phyloP scores from a whole-genome alignment of 2,113 vertebrate genomes.

The Chitala chitala region DNA sequence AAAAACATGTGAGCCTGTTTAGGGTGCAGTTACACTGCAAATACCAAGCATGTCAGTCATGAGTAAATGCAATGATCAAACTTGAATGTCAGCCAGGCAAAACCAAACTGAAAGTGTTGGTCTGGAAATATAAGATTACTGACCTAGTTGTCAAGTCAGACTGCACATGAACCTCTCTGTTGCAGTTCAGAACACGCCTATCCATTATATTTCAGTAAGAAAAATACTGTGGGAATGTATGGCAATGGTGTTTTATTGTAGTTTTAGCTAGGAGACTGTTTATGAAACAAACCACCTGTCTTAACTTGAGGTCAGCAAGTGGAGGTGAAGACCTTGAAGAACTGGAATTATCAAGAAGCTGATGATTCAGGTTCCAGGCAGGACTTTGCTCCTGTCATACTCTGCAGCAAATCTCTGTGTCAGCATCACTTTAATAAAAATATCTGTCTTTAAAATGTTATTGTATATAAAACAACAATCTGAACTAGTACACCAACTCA shows the following conservation, averaged over 20 bases:
- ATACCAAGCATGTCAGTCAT: not conserved
- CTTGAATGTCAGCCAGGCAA: conserved; percentile 3
- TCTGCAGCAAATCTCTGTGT: not conserved
- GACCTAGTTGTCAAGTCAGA: not conserved
- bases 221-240: not conserved
- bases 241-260: not conserved
- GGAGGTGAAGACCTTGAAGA: not conserved
- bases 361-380: not conserved
- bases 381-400: not conserved
- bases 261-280: not conserved
- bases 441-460: not conserved
- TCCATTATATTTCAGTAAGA: not conserved
- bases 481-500: not conserved
- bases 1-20: not conserved
- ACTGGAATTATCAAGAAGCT: not conserved
- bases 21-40: not conserved
- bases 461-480: not conserved
- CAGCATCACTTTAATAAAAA: not conserved
- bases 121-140: not conserved
- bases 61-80: not conserved
- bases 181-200: not conserved
- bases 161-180: not conserved
- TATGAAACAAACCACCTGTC: not conserved
- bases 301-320: not conserved
- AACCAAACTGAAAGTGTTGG: not conserved